Evolutionary conservation across 1,140 invertebrate species (phyloP).

Genomic region (Nasonia longicornis): DNA sequence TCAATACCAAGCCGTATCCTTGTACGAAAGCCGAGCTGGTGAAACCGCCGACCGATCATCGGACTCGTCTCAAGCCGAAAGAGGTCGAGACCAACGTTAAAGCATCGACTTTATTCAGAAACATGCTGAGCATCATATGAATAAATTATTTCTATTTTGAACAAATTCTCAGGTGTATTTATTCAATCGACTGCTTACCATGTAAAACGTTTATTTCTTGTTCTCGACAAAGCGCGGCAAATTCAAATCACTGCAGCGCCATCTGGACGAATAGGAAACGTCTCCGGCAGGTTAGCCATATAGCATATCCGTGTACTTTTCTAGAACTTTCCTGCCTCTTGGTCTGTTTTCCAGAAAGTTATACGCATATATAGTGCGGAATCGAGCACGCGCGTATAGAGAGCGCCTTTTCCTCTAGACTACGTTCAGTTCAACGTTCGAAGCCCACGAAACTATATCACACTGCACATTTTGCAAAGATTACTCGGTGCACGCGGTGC

Average conservation of each 20-base stretch:
- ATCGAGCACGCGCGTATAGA: constrained; percentile 3
- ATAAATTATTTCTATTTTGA: background rate
- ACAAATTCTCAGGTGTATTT: background rate
- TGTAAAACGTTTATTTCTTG: too few relatives aligned
- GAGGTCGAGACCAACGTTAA: constrained; percentile 58
- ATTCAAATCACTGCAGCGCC: constrained; percentile 4
- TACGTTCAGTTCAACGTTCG: background rate
- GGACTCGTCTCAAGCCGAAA: constrained; percentile 57
- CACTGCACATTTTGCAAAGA: background rate
- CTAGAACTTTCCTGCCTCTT: constrained; percentile 40
- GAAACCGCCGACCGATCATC: constrained; percentile 60
- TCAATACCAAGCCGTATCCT: constrained; percentile 60
- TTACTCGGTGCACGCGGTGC: background rate
- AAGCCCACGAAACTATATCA: background rate
- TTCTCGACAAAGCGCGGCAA: background rate
- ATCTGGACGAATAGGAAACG: background rate
- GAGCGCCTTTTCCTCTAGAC: background rate
- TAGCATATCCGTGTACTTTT: constrained; percentile 12
- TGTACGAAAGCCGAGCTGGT: constrained; percentile 56
- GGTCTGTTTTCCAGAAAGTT: constrained; percentile 40
- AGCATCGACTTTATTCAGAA: constrained; percentile 57
- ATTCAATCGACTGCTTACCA: too few relatives aligned
- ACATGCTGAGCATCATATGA: constrained; percentile 53
- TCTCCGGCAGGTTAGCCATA: background rate
- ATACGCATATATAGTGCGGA: background rate